phyloP scores from a whole-genome alignment of 2,797 vertebrate species.

The Bradypodion ventrale region DNA sequence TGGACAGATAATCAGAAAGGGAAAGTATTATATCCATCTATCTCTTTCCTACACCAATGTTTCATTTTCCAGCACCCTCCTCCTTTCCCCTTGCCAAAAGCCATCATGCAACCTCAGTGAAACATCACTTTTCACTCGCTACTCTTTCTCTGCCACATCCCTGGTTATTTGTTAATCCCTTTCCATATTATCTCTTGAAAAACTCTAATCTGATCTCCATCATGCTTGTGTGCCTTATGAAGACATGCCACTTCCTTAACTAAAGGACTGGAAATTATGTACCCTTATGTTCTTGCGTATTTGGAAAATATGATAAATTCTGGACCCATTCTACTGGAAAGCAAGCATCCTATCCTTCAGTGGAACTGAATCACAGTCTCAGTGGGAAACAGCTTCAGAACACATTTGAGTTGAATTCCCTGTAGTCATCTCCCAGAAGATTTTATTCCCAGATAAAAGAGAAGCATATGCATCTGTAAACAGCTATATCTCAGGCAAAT shows the following conservation, averaged over 20 bases:
- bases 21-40: neutral
- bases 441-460: neutral
- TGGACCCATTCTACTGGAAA: neutral
- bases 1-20: too few species aligned
- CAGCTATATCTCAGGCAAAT: neutral
- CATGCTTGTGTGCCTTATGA: neutral
- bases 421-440: neutral
- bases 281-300: neutral
- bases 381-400: neutral
- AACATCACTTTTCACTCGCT: neutral
- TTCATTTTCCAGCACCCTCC: neutral
- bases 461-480: neutral
- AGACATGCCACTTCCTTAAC: neutral
- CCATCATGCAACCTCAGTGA: neutral
- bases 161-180: neutral
- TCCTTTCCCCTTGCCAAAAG: neutral
- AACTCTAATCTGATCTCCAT: too few species aligned
- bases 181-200: neutral
- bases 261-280: neutral
- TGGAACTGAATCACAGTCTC: neutral
- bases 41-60: neutral
- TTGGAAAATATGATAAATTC: neutral
- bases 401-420: neutral
- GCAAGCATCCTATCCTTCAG: neutral
- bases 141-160: neutral